Conservation (phyloP, 2,888 invertebrate genomes). For the Gymnoscelis rufifasciata region DNA sequence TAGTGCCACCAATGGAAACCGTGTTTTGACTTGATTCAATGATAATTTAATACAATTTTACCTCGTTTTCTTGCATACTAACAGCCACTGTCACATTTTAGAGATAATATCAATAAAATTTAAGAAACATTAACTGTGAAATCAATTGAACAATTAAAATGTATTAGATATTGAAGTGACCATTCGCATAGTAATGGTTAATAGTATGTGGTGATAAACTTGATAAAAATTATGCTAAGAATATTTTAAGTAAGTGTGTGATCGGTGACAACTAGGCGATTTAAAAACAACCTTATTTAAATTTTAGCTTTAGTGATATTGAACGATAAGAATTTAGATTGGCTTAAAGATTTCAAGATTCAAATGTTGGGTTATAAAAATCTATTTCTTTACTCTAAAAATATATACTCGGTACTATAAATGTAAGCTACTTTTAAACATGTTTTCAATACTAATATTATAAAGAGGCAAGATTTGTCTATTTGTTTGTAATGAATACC, state of each 20-base stretch:
- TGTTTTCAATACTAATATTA: no score
- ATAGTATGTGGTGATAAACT: slow-evolving; percentile 2
- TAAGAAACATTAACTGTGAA: slow-evolving; percentile 13
- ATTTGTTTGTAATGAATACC: no score
- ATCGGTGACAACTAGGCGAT: neutral
- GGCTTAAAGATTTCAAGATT: no score
- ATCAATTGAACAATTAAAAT: slow-evolving; percentile 22
- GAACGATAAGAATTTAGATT: no score
- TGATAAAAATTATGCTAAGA: neutral
- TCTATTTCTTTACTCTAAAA: no score
- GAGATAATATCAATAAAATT: slow-evolving; percentile 17
- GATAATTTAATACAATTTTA: slow-evolving; percentile 20
- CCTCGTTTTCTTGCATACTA: slow-evolving; percentile 8
- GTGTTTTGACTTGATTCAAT: slow-evolving; percentile 7
- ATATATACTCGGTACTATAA: no score
- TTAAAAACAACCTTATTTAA: no score
- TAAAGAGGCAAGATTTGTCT: no score
- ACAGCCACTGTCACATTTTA: slow-evolving; percentile 14
- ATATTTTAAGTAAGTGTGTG: neutral
- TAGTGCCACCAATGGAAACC: no score
- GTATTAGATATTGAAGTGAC: slow-evolving; percentile 22
- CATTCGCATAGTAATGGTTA: slow-evolving; percentile 25
- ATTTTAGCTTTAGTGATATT: no score
- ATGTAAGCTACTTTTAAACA: no score
- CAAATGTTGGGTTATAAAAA: no score